phyloP scores from a whole-genome alignment of 1,140 invertebrate species.

The Drosophila funebris region DNA sequence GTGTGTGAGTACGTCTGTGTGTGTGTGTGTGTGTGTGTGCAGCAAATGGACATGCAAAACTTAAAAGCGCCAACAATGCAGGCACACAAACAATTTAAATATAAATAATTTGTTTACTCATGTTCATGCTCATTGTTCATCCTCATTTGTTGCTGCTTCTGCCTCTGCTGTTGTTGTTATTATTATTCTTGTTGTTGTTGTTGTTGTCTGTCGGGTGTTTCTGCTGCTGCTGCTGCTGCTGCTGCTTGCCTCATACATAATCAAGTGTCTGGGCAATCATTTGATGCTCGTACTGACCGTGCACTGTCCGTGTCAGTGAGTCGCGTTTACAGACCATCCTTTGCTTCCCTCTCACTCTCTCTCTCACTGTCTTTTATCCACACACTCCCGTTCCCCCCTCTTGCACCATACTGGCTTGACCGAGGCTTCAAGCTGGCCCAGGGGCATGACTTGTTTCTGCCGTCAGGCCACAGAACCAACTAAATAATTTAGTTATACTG shows the following conservation, averaged over 20 bases:
- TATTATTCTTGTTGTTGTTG: slow-evolving; percentile 34
- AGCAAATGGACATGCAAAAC: slow-evolving; percentile 59
- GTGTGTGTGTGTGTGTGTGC: slow-evolving; percentile 15
- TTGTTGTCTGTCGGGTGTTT: slow-evolving; percentile 28
- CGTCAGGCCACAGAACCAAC: slow-evolving; percentile 60
- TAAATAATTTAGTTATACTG: slow-evolving; percentile 77
- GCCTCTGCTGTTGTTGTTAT: slow-evolving; percentile 43
- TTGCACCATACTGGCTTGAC: background rate
- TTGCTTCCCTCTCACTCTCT: background rate
- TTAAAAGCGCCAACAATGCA: slow-evolving; percentile 60
- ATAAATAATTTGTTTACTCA: slow-evolving; percentile 80
- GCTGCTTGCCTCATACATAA: slow-evolving; percentile 68
- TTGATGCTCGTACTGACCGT: slow-evolving; percentile 54
- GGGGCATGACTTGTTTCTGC: slow-evolving; percentile 48
- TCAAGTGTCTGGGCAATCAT: slow-evolving; percentile 81
- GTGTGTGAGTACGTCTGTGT: background rate
- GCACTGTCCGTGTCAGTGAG: slow-evolving; percentile 61
- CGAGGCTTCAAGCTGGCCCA: slow-evolving; percentile 34
- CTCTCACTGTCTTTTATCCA: background rate
- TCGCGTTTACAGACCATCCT: slow-evolving; percentile 37
- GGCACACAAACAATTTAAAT: slow-evolving; percentile 78
- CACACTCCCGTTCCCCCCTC: too few species aligned
- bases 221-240: slow-evolving; percentile 52
- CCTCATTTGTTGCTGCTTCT: slow-evolving; percentile 43
- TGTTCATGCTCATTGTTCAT: slow-evolving; percentile 78